Conservation (phyloP, 1,140 invertebrate species). For the Drosophila pseudoananassae region DNA sequence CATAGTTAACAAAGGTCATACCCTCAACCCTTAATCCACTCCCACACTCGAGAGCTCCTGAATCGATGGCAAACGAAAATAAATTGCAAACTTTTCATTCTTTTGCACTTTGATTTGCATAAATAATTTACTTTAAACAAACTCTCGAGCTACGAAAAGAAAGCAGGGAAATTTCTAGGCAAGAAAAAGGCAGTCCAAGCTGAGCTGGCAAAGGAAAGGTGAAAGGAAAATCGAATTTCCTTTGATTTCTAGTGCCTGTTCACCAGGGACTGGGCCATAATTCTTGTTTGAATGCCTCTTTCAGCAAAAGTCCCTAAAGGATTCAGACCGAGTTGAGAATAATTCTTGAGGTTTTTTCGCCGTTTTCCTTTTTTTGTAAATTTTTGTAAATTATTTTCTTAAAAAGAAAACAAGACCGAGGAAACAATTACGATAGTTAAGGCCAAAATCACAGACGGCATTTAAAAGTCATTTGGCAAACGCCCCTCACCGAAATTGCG, state of each 20-base stretch:
- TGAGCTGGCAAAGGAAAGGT: neutral
- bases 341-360: slow-evolving; percentile 7
- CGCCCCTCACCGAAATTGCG: slow-evolving; percentile 64
- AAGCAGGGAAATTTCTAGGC: slow-evolving; percentile 42
- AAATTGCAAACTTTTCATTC: slow-evolving; percentile 71
- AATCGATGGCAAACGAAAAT: slow-evolving; percentile 46
- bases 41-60: slow-evolving; percentile 12
- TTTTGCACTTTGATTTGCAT: slow-evolving; percentile 69
- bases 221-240: slow-evolving; percentile 24
- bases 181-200: slow-evolving; percentile 23
- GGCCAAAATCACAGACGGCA: slow-evolving; percentile 56
- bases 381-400: slow-evolving; percentile 1
- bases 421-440: slow-evolving; percentile 46
- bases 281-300: slow-evolving; percentile 76
- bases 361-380: slow-evolving; percentile 6
- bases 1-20: slow-evolving; percentile 65
- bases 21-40: slow-evolving; percentile 49
- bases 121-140: slow-evolving; percentile 81
- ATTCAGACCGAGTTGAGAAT: slow-evolving; percentile 24
- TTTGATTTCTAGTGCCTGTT: slow-evolving; percentile 42
- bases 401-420: slow-evolving; percentile 33
- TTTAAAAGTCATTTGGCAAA: slow-evolving; percentile 80
- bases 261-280: slow-evolving; percentile 60
- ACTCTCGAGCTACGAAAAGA: slow-evolving; percentile 48
- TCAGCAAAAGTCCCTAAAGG: slow-evolving; percentile 40